Percentiles rank a stretch among this genome's conserved stretches.
Conservation (phyloP, 2,113 vertebrate species). For the Toxotes jaculatrix region DNA sequence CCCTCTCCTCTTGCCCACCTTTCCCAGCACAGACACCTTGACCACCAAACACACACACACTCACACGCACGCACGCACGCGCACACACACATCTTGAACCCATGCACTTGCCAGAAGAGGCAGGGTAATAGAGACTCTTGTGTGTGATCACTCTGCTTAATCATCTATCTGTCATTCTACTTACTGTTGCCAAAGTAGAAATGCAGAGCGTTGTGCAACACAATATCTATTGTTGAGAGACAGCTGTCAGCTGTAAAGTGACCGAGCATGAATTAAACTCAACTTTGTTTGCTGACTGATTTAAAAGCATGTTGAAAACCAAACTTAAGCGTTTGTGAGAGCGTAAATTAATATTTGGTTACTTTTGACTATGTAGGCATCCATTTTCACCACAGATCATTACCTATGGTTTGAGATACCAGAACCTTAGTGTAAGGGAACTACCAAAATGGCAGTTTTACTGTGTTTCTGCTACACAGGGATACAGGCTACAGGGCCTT, state of each 20-base stretch:
- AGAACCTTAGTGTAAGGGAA: not conserved
- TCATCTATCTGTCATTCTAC: slow-evolving; percentile 64
- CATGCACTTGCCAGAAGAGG: slow-evolving; percentile 46
- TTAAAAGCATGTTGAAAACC: slow-evolving; percentile 64
- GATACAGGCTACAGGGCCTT: not conserved
- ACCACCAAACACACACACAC: not conserved
- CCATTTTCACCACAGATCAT: slow-evolving; percentile 25
- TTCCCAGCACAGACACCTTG: slow-evolving; percentile 48
- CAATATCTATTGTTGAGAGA: slow-evolving; percentile 67
- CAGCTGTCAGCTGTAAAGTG: slow-evolving; percentile 53
- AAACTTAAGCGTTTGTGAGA: slow-evolving; percentile 36
- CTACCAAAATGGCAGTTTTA: not conserved
- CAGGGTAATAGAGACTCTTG: slow-evolving; percentile 31
- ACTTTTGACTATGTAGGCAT: slow-evolving; percentile 14
- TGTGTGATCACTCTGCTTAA: slow-evolving; percentile 48
- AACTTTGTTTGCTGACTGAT: slow-evolving; percentile 60
- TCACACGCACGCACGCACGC: slow-evolving; percentile 11
- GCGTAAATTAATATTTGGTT: slow-evolving; percentile 33
- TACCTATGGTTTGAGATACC: not conserved
- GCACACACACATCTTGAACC: slow-evolving; percentile 16
- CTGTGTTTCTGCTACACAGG: not conserved
- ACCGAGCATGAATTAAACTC: slow-evolving; percentile 45
- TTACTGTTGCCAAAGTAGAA: slow-evolving; percentile 57
- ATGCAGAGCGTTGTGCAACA: slow-evolving; percentile 62
- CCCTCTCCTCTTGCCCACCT: slow-evolving; percentile 38